Conservation (phyloP, 2,888 invertebrate species). For the Reticulitermes lucifugus region DNA sequence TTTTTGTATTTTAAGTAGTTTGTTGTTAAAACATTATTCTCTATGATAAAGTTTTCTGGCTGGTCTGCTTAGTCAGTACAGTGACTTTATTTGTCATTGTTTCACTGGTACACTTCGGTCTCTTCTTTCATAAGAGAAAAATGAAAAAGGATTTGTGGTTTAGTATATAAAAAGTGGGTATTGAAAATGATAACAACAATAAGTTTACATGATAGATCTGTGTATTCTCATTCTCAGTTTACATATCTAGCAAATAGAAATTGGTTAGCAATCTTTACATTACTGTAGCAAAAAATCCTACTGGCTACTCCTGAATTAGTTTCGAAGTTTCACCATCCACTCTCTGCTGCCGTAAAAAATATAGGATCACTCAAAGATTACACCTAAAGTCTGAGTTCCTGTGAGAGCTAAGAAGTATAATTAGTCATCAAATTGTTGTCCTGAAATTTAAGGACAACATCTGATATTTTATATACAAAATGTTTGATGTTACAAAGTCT, state of each 20-base stretch:
- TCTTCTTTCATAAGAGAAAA: too few species aligned
- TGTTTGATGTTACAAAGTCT: constrained; percentile 24
- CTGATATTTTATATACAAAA: constrained; percentile 28
- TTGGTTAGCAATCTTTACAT: constrained; percentile 42
- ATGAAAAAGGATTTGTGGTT: too few species aligned
- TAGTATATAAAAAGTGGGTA: too few species aligned
- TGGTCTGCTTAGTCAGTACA: too few species aligned
- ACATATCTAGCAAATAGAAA: constrained; percentile 49
- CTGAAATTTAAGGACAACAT: constrained; percentile 12
- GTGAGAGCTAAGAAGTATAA: background rate
- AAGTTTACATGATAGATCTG: constrained; percentile 1
- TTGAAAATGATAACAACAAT: background rate
- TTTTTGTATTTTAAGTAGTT: too few species aligned
- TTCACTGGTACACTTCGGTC: too few species aligned
- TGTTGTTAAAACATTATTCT: too few species aligned
- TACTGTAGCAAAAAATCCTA: constrained; percentile 48
- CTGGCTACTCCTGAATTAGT: constrained; percentile 22
- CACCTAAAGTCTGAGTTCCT: constrained; percentile 5
- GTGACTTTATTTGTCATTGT: too few species aligned
- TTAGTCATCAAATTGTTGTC: constrained; percentile 14
- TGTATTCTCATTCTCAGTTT: constrained; percentile 31
- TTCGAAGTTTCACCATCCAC: background rate
- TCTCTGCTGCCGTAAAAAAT: constrained; percentile 45
- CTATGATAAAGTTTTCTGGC: too few species aligned
- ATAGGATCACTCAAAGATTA: constrained; percentile 38